Base-by-base conservation (phyloP, 2,888 invertebrate species). In the Phalera bucephala region DNA sequence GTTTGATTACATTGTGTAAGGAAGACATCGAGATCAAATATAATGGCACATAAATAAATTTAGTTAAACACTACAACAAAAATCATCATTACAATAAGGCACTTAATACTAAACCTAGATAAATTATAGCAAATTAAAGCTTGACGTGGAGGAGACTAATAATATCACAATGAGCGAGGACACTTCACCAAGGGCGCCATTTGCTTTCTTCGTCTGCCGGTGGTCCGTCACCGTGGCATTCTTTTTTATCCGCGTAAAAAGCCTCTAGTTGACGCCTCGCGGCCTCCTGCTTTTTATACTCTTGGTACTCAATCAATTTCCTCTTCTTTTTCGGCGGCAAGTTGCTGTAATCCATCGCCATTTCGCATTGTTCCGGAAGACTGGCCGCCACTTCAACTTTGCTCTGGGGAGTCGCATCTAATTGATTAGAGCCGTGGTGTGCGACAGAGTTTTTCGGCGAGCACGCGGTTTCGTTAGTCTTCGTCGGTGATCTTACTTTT, bases 291-390 rank as follows among this genome's bases (percentile, higher is more conserved):
- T 86, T 88, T 84, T 87, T 89, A 64, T 80, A 82, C 74, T 89
- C 89, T 56, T 89, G 88, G 75, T 89, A 89, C 78, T 89, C 89
- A 63, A 89, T 86, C 59, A 89, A 65, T 71, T 89, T 89, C 72
- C 88, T 86, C 76, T 89, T 89, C 83, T 89, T 89, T 80, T 89
- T 89, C 52, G 89, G 89, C 55, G 89, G 89, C 62, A 89, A 71
- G 70, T 88, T 89, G 71, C 79, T 88, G 79, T 89, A 89, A 78
- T 89, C 86, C 85, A 84, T 87, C 53, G 85, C 72, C 56, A 64
- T 81, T 80, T 87, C 84, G 80, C 86, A 84, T 31, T 76, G 84
- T 80, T 87, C 86, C 74, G 87, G 84, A 72, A 80, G 62, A 71
- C 44, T 73, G 56, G 64, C 49, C 50, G 60, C 52, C 53, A 65